These are phyloP conservation scores for Paralinhomoeus sp. DNA, from an alignment of 2,888 invertebrate genomes.

Conservation along the genomic window DNA sequence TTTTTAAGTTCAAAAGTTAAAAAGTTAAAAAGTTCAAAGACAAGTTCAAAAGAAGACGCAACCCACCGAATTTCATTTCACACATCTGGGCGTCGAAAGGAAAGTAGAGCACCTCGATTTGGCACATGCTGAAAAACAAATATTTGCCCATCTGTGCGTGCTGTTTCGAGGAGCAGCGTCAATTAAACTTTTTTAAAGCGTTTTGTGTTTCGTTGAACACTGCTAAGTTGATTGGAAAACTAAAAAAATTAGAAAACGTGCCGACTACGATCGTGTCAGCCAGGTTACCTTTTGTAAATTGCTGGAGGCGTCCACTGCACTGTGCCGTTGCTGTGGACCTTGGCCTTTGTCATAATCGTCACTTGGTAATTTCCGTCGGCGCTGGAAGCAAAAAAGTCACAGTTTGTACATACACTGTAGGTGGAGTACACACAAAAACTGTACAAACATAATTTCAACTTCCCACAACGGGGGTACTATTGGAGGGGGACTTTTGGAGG, in stretches of 20 bases:
- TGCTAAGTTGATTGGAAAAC: too few species aligned
- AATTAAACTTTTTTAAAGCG: too few species aligned
- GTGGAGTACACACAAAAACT: too few species aligned
- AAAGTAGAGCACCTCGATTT: constrained; percentile 25
- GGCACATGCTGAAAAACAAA: constrained; percentile 21
- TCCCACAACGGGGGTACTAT: too few species aligned
- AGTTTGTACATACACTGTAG: too few species aligned
- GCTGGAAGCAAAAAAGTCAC: constrained; percentile 9
- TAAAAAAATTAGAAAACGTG: too few species aligned
- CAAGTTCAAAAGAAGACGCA: neutral
- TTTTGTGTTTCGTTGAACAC: neutral
- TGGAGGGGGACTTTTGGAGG: neutral
- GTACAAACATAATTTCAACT: too few species aligned
- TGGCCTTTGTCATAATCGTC: constrained; percentile 25
- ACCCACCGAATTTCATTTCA: constrained; percentile 24
- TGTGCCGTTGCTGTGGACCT: constrained; percentile 20
- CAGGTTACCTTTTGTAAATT: constrained; percentile 23
- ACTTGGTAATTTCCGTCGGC: constrained; percentile 28
- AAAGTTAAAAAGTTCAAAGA: neutral
- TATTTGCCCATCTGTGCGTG: neutral
- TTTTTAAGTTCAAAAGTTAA: neutral
- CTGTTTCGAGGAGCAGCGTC: neutral
- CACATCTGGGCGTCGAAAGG: constrained; percentile 24
- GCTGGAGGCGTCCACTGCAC: constrained; percentile 28
- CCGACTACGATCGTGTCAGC: too few species aligned